A percentile compares a stretch with the other conserved stretches of the same genome.
Conservation (phyloP, 2,113 vertebrate genomes). For the Chrysemys picta region DNA sequence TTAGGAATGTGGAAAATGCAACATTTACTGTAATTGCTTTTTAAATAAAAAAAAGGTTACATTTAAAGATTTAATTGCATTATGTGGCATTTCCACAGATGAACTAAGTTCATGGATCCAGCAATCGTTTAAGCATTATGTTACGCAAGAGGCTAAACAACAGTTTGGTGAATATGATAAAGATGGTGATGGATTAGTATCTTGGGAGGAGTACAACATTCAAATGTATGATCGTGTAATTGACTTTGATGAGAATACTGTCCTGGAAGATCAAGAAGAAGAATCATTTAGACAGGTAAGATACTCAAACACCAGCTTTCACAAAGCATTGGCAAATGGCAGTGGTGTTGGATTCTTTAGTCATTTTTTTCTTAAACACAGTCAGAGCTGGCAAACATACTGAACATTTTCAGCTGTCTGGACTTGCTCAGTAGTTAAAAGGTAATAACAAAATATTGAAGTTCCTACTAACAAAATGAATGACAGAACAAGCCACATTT, state of each 20-base stretch:
- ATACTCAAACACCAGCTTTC: slow-evolving; percentile 38
- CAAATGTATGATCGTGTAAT: slow-evolving; percentile 88
- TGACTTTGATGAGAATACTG: slow-evolving; percentile 83
- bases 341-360: slow-evolving; percentile 3
- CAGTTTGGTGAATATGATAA: slow-evolving; percentile 90
- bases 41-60: not conserved
- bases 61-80: not conserved
- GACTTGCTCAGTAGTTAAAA: slow-evolving; percentile 43
- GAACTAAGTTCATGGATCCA: slow-evolving; percentile 96
- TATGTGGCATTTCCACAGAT: slow-evolving; percentile 76
- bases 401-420: slow-evolving; percentile 41
- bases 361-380: not conserved
- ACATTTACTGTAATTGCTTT: not conserved
- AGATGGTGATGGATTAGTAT: slow-evolving; percentile 85
- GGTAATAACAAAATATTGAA: slow-evolving; percentile 38
- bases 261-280: slow-evolving; percentile 89
- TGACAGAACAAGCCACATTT: not conserved
- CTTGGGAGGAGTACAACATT: slow-evolving; percentile 94
- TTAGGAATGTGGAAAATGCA: not conserved
- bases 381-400: slow-evolving; percentile 29
- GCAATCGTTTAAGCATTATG: slow-evolving; percentile 92
- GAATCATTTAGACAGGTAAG: slow-evolving; percentile 92
- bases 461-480: slow-evolving; percentile 20
- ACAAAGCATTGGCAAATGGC: slow-evolving; percentile 14
- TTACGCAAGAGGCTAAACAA: slow-evolving; percentile 91